phyloP scores from a whole-genome alignment of 2,888 invertebrate genomes.

The Athalia rosae region DNA sequence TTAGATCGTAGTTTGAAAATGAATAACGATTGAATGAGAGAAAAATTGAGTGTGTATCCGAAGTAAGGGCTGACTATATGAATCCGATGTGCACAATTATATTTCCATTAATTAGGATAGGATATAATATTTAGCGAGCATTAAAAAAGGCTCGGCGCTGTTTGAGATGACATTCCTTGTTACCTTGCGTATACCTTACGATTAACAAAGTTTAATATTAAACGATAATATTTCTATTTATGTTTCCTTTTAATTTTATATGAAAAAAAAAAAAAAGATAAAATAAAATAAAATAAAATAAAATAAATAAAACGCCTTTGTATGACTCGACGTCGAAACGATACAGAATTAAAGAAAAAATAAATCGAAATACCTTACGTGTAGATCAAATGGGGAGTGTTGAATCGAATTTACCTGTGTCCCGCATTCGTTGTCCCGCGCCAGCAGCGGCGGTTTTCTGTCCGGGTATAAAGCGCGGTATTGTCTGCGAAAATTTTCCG shows the following conservation, averaged over 20 bases:
- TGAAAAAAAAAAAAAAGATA: slow-evolving; percentile 48
- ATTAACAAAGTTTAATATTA: slow-evolving; percentile 48
- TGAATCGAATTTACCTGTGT: slow-evolving; percentile 77
- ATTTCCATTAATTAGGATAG: slow-evolving; percentile 57
- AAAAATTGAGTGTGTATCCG: slow-evolving; percentile 44
- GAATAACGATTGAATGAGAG: slow-evolving; percentile 46
- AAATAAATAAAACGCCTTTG: slow-evolving; percentile 56
- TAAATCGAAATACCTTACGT: slow-evolving; percentile 60
- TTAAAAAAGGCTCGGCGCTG: slow-evolving; percentile 12
- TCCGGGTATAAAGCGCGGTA: slow-evolving; percentile 77
- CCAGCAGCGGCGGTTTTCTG: slow-evolving; percentile 82
- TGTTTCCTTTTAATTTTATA: slow-evolving; percentile 57
- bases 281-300: slow-evolving; percentile 42
- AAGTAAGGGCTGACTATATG: neutral
- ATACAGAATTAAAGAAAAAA: slow-evolving; percentile 63
- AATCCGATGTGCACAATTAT: slow-evolving; percentile 48
- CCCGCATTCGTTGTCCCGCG: slow-evolving; percentile 85
- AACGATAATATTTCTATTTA: slow-evolving; percentile 45
- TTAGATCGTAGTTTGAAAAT: slow-evolving; percentile 60
- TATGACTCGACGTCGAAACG: slow-evolving; percentile 60
- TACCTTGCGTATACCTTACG: slow-evolving; percentile 47
- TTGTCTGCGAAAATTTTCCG: slow-evolving; percentile 87
- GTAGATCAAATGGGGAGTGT: neutral
- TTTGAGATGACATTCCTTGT: slow-evolving; percentile 55
- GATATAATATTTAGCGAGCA: slow-evolving; percentile 42